Evolutionary conservation across 2,888 invertebrate genomes (phyloP), one percentile per base, ranked within the genome.

Genomic region (Melieria picta): DNA sequence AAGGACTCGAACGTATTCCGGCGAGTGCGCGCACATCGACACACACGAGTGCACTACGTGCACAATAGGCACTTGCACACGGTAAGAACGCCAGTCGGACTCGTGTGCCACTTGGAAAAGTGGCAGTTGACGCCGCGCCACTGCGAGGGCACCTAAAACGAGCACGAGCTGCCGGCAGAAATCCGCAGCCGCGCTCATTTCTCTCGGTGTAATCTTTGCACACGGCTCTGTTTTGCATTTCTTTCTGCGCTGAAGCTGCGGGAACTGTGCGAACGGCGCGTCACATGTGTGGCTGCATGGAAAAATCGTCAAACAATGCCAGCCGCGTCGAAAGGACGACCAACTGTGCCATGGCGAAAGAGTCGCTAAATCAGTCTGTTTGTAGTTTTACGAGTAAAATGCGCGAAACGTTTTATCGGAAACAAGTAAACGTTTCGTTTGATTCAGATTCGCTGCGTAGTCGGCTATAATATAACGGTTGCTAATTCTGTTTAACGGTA

Each of bases 361-460:
- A 69, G 72, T 71, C 62, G 70, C 74, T 65, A 75, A 75, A 75
- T 75, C 75, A 73, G 75, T 77, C 72, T 67, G 74, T 74, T 73
- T 72, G 62, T 69, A 72, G 72, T 72, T 72, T 75, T 65, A 71
- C 30, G 30, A 30, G 30, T 30, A 30, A 74, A 68, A 65, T 72
- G 73, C 77, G 74, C 69, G 71, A 72, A 74, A 74, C 71, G 65
- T 72, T 70, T 64, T 61, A 69, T 64, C 74, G 72, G 65, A 73
- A 69, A 60, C 57, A 67, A 48, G 61, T 64, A 70, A 61, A n/a
- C 71, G 13, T 46, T 30, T 30, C 30, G 30, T 30, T 57, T 64
- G 46, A 30, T 30, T 30, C 30, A 30, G 30, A 30, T 30, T 30
- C 30, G 30, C 30, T 30, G 30, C 30, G 30, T 30, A 30, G 30